These are phyloP conservation scores for Dasyurus viverrinus DNA, from an alignment of 2,113 vertebrate species.

Conservation along the genomic window DNA sequence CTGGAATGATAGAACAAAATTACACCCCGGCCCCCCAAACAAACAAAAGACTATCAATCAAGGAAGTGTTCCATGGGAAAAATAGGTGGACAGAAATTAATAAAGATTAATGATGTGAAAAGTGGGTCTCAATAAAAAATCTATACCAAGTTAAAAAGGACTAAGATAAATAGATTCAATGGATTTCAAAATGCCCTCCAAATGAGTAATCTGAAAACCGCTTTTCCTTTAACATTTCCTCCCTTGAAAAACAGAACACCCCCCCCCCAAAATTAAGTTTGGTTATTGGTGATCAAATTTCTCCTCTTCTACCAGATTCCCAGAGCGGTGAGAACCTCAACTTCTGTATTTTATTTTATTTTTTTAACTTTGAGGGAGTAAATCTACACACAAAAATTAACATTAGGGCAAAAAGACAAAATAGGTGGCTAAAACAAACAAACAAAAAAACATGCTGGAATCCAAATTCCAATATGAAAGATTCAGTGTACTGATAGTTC, in stretches of 20 bases:
- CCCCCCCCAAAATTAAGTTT: background rate
- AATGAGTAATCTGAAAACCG: background rate
- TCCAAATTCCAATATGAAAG: background rate
- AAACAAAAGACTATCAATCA: background rate
- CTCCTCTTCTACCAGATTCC: background rate
- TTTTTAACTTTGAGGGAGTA: background rate
- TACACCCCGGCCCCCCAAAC: no score
- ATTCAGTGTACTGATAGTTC: background rate
- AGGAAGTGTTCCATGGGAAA: background rate
- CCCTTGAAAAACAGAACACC: background rate
- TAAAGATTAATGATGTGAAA: background rate
- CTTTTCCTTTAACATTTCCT: background rate
- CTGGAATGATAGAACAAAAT: background rate
- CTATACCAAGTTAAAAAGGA: background rate
- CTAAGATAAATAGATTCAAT: background rate
- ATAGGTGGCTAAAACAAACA: background rate
- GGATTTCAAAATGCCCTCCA: background rate
- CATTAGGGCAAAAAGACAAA: background rate
- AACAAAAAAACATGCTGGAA: background rate
- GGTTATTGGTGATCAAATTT: background rate
- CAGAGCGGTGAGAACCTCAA: background rate
- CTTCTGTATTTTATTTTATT: no score
- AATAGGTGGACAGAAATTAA: background rate
- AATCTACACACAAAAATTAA: background rate
- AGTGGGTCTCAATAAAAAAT: background rate